Evolutionary conservation across 2,113 vertebrate genomes (phyloP).

Genomic region (Sylvicapra grimmia): DNA sequence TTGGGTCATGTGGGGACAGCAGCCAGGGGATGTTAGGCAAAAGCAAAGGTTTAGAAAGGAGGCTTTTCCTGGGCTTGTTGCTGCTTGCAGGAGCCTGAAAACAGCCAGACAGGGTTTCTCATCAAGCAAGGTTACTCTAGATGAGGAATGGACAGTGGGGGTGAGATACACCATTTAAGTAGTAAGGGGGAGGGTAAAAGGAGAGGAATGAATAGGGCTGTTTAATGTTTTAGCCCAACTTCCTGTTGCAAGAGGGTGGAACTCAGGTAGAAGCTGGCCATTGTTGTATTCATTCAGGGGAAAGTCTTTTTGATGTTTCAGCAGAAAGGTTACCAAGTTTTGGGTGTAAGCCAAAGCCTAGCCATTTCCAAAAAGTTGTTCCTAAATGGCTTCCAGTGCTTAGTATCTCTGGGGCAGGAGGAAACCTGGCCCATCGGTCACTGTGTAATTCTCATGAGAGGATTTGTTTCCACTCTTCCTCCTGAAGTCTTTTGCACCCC

Average conservation of each 20-base stretch:
- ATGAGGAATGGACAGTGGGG: background rate
- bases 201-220: background rate
- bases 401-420: background rate
- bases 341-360: background rate
- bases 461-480: background rate
- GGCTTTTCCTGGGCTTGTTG: background rate
- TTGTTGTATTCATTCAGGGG: background rate
- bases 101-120: background rate
- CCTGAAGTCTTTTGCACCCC: background rate
- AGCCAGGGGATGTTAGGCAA: slow-evolving; percentile 57
- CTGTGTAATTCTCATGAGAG: background rate
- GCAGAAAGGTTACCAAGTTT: background rate
- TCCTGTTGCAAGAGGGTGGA: background rate
- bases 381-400: background rate
- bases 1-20: slow-evolving; percentile 70
- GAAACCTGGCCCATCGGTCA: background rate
- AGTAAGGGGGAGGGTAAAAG: background rate
- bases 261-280: background rate
- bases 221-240: slow-evolving; percentile 18
- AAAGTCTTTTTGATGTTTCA: slow-evolving; percentile 26
- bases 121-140: background rate
- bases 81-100: slow-evolving; percentile 1
- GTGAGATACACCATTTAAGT: background rate
- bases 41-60: slow-evolving; percentile 48
- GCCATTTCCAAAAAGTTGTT: background rate